phyloP scores from a whole-genome alignment of 2,888 invertebrate species.

The Xylota sylvarum region DNA sequence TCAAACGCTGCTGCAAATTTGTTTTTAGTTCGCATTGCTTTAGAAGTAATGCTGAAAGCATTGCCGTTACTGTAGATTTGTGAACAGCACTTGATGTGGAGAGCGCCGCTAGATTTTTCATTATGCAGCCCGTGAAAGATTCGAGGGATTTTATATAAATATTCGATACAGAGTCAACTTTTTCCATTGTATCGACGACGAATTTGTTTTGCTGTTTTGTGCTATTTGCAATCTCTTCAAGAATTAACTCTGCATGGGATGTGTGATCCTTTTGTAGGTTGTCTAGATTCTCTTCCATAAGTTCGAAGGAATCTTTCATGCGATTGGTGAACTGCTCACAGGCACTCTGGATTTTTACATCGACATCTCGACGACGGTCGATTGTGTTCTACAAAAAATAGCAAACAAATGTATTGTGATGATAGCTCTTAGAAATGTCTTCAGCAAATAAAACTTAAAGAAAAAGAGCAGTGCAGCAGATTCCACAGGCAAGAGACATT shows the following conservation, averaged over 20 bases:
- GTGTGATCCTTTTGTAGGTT: slow-evolving; percentile 80
- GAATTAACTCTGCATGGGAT: slow-evolving; percentile 79
- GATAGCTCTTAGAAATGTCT: slow-evolving; percentile 1
- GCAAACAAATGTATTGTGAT: neutral
- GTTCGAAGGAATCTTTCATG: slow-evolving; percentile 81
- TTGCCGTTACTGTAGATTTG: slow-evolving; percentile 70
- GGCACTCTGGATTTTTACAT: slow-evolving; percentile 81
- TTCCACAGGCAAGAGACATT: too few species aligned
- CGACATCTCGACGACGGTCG: slow-evolving; percentile 83
- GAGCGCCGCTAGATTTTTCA: slow-evolving; percentile 78
- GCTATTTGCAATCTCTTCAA: slow-evolving; percentile 81
- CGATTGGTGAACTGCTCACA: slow-evolving; percentile 82
- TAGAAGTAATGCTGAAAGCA: slow-evolving; percentile 79
- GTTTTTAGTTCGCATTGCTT: slow-evolving; percentile 78
- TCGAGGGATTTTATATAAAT: slow-evolving; percentile 78
- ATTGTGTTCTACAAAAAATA: slow-evolving; percentile 80
- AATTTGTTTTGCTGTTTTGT: slow-evolving; percentile 80
- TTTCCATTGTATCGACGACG: slow-evolving; percentile 78
- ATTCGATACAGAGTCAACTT: slow-evolving; percentile 79
- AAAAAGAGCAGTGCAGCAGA: too few species aligned
- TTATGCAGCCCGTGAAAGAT: slow-evolving; percentile 78
- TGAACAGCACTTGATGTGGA: slow-evolving; percentile 78
- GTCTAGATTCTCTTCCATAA: slow-evolving; percentile 80
- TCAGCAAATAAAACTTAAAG: neutral
- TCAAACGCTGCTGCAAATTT: slow-evolving; percentile 79